Conservation (phyloP, 2,888 invertebrate genomes). For the Ptilodon capucinus region DNA sequence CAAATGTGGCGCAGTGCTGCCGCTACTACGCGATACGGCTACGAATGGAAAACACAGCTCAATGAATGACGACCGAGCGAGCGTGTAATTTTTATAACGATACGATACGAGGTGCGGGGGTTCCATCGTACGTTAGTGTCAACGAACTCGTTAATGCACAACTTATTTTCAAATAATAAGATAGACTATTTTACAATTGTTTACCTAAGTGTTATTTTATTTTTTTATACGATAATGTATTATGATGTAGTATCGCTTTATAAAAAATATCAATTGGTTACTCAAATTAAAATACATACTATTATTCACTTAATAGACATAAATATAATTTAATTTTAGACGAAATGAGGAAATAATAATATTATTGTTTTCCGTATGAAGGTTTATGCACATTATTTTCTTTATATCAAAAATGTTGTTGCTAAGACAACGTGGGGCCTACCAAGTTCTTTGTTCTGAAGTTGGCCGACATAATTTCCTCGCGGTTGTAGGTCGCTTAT, state of each 20-base stretch:
- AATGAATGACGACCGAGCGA: conserved; percentile 68
- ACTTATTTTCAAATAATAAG: conserved; percentile 21
- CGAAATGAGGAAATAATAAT: no score
- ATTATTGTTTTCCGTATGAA: neutral
- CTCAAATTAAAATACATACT: neutral
- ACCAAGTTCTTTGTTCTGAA: conserved; percentile 66
- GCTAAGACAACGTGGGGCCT: conserved; percentile 35
- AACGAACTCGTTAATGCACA: conserved; percentile 62
- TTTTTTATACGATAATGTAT: neutral
- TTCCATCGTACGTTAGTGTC: conserved; percentile 65
- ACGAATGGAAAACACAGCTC: conserved; percentile 42
- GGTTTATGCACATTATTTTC: neutral
- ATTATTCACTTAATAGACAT: no score
- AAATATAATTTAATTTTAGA: no score
- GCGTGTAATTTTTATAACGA: conserved; percentile 59
- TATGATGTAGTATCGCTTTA: neutral
- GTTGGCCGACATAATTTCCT: conserved; percentile 71
- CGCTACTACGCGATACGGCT: conserved; percentile 30
- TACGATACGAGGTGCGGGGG: conserved; percentile 55
- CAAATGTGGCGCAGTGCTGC: conserved; percentile 47
- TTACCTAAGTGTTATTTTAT: neutral
- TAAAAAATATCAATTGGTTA: neutral
- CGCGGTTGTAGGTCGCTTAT: conserved; percentile 75
- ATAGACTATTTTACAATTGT: conserved; percentile 6
- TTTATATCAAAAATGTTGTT: conserved; percentile 14